A percentile compares a stretch with the other conserved stretches of the same genome.
Conservation (phyloP, 2,113 vertebrate genomes). For the Oryzias melastigma region DNA sequence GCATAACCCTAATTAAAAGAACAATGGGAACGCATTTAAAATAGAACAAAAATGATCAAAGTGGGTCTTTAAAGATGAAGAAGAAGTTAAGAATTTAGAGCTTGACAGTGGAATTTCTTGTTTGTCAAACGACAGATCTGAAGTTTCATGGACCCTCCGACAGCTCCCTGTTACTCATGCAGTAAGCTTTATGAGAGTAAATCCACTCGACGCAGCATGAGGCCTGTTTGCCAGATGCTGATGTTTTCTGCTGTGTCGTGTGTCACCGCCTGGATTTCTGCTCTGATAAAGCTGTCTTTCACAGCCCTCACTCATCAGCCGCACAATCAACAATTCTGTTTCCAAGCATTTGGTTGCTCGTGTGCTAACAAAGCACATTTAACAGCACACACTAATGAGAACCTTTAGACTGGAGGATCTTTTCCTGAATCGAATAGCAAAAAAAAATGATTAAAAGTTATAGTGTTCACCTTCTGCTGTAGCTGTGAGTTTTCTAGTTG, state of each 20-base stretch:
- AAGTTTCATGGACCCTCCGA: background rate
- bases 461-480: slow-evolving; percentile 73
- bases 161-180: slow-evolving; percentile 20
- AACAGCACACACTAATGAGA: background rate
- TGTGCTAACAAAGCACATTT: background rate
- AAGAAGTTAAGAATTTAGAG: slow-evolving; percentile 7
- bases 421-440: too few relatives aligned
- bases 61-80: background rate
- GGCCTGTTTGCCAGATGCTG: slow-evolving; percentile 10
- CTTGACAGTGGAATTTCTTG: background rate
- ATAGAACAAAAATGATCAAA: too few relatives aligned
- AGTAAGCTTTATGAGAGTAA: slow-evolving; percentile 2
- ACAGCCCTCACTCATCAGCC: slow-evolving; percentile 4
- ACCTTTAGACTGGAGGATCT: background rate
- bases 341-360: slow-evolving; percentile 14
- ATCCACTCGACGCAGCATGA: slow-evolving; percentile 3
- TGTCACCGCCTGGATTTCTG: slow-evolving; percentile 28
- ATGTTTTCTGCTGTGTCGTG: slow-evolving; percentile 20
- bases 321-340: slow-evolving; percentile 16
- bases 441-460: too few relatives aligned
- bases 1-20: too few relatives aligned
- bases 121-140: slow-evolving; percentile 4
- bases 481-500: slow-evolving; percentile 76
- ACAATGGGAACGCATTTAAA: too few relatives aligned
- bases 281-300: background rate